Base-by-base conservation (phyloP, 2,888 invertebrate genomes). In the Ophion ellenae region DNA sequence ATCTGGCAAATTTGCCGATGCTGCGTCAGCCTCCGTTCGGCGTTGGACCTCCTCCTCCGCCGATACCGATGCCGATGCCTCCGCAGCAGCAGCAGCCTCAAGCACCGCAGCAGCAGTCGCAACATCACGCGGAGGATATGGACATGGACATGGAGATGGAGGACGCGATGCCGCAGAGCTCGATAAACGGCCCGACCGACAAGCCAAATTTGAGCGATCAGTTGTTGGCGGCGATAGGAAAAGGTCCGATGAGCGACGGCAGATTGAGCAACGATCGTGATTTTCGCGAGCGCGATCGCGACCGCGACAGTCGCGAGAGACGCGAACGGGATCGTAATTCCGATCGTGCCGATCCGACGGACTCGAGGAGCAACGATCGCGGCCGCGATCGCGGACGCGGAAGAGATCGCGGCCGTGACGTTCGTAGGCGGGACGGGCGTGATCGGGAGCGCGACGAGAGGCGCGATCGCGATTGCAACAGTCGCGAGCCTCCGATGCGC, bases 71-170 rank as follows among this genome's bases (percentile, higher is more conserved):
- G 88, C 91, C 84, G 87, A 82, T 94, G 88, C 89, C 90, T 0
- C 84, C 83, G 1, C 91, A 92, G 47, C 90, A 90, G 14, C 92
- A 92, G 6, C 91, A 90, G 64, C 87, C 81, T 14, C 92, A 94
- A n/a, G 92, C 6, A 7, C 40, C 6, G 9, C 40, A 40, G 9
- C 40, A 92, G 28, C 90, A 90, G 11, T 86, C 81, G 63, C 90
- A 94, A 17, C 93, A 92, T 73, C 94, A 95, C 73, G 97, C 97
- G 78, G 97, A 97, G 90, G 97, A 97, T 78, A 97, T 97, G 97
- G 97, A 97, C 88, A 95, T 97, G 64, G 97, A 97, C 93, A 96
- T 96, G 93, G 96, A 96, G 83, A 95, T 96, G 87, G 96, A 90
- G n/a, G 93, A 93, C 53, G 90, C 80, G 66, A 92, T 93, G 91